Percentiles rank a stretch among this genome's conserved stretches.
Conservation (phyloP, 2,888 invertebrate species). For the Athetis lepigone region DNA sequence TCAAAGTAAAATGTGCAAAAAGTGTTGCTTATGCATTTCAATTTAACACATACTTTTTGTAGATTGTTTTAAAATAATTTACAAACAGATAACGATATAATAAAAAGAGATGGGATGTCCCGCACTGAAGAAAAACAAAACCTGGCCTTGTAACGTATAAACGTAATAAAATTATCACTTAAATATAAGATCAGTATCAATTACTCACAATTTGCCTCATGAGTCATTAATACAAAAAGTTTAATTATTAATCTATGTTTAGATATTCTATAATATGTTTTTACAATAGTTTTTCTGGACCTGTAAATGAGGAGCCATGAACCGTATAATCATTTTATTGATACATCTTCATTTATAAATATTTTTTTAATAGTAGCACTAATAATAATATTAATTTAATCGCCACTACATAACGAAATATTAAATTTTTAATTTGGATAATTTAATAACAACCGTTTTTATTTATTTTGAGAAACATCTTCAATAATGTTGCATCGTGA, state of each 20-base stretch:
- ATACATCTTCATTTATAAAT: slow-evolving; percentile 37
- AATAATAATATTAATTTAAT: slow-evolving; percentile 31
- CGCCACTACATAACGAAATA: slow-evolving; percentile 42
- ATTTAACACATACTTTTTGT: neutral
- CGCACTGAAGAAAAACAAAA: neutral
- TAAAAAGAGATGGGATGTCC: neutral
- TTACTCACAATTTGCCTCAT: slow-evolving; percentile 6
- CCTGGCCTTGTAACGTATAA: slow-evolving; percentile 3
- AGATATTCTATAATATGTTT: slow-evolving; percentile 17
- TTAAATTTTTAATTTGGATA: slow-evolving; percentile 22
- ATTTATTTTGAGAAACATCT: neutral
- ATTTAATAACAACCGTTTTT: slow-evolving; percentile 18
- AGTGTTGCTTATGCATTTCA: slow-evolving; percentile 14
- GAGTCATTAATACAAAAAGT: slow-evolving; percentile 17
- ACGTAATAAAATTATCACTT: slow-evolving; percentile 20
- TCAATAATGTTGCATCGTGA: slow-evolving; percentile 34
- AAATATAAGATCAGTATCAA: slow-evolving; percentile 20
- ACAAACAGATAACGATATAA: neutral
- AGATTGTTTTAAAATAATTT: neutral
- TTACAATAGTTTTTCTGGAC: slow-evolving; percentile 36
- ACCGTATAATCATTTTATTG: slow-evolving; percentile 57
- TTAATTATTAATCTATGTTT: slow-evolving; percentile 9
- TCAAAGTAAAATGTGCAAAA: slow-evolving; percentile 23
- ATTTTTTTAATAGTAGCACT: slow-evolving; percentile 31
- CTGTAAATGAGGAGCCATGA: slow-evolving; percentile 42